phyloP scores from a whole-genome alignment of 2,797 vertebrate genomes.

The Anguilla anguilla region DNA sequence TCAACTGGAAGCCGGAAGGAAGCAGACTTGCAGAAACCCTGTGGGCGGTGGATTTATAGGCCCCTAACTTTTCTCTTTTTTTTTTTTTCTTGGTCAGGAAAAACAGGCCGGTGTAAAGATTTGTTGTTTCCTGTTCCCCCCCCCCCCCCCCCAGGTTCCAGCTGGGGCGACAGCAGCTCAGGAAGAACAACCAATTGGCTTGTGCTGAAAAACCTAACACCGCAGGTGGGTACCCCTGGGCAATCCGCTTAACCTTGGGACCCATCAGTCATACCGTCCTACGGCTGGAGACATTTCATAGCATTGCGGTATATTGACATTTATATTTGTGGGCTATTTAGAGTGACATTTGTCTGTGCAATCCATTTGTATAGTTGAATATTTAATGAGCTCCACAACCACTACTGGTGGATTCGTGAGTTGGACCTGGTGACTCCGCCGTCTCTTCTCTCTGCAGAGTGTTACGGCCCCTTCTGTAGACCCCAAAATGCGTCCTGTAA shows the following conservation, averaged over 20 bases:
- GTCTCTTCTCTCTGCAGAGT: too few relatives aligned
- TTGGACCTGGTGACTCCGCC: neutral
- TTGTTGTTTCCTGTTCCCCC: neutral
- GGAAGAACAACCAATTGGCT: conserved; percentile 97
- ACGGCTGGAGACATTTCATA: neutral
- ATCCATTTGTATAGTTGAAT: neutral
- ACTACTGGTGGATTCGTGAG: too few relatives aligned
- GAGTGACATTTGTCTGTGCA: neutral
- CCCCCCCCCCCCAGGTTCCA: conserved; percentile 79
- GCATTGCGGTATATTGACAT: neutral
- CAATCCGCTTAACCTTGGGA: neutral
- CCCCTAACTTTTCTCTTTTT: neutral
- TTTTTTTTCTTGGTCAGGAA: neutral
- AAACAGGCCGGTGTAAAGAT: neutral
- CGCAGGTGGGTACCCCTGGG: conserved; percentile 81
- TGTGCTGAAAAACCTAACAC: conserved; percentile 98
- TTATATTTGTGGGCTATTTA: neutral
- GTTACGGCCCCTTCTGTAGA: too few relatives aligned
- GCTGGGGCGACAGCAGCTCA: conserved; percentile 98
- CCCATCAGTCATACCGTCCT: neutral
- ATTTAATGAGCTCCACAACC: neutral
- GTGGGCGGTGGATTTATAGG: neutral
- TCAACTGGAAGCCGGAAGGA: neutral
- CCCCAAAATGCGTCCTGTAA: too few relatives aligned
- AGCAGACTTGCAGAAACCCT: neutral